Base-by-base conservation (phyloP, 1,140 invertebrate species). In the Aleiodes sp. region DNA sequence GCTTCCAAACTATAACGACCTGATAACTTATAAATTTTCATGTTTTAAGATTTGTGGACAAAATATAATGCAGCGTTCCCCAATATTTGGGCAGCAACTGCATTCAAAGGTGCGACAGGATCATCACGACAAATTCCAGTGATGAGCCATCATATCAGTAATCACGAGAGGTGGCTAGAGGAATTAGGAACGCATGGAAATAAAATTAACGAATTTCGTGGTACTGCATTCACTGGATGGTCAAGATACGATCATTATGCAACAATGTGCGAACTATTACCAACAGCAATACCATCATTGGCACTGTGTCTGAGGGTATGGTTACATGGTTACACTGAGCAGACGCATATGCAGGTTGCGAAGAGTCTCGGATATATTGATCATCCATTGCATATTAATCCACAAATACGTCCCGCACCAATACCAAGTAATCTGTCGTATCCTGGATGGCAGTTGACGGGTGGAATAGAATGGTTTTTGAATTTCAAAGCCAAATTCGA, bases 161-260 rank as follows among this genome's bases (percentile, higher is more conserved):
- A 93, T 82, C 91, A 93, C 66, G 88, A 91, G 70, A 88, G 89
- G 4, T 93, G 92, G 92, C 68, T 89, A 14, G 79, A 85, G 46
- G 87, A 89, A 70, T 76, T 92, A 0, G 79, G 83, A 29, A 75
- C 82, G 24, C 81, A 90, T 71, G 82, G 85, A 78, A 85, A 73
- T 70, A 88, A 82, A 76, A 82, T 88, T 72, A 85, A 80, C 71
- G 87, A 84, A 87, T 91, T 89, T 79, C 80, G 85, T 78, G 92
- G 92, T 9, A 87, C 92, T 16, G 91, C 90, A 10, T 80, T 94
- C 3, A 94, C 93, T 12, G 93, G 93, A 0, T 94, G 93, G 93
- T 93, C 93, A 19, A 88, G 91, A 73, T 98, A 96, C 79, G 96
- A 97, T 83, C 97, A 99, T 82, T 95, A 96, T 87, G 94, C 95